A percentile compares a stretch with the other conserved stretches of the same genome.
phyloP scores from a whole-genome alignment of 1,140 invertebrate genomes.

The Trinorchestia longiramus region DNA sequence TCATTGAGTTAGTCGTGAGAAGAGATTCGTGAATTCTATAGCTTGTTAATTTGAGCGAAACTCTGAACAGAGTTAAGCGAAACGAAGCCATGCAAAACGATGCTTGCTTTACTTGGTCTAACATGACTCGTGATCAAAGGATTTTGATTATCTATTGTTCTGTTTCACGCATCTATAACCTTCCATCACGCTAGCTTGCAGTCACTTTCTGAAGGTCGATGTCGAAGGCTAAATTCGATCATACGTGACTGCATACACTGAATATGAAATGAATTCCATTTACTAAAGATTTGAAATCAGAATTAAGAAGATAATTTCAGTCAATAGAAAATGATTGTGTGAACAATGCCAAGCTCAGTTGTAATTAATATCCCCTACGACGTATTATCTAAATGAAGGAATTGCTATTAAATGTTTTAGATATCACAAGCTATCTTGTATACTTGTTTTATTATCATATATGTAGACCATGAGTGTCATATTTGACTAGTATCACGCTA shows the following conservation, averaged over 20 bases:
- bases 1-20: conserved; percentile 18
- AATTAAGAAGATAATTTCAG: not conserved
- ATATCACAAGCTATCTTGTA: no score
- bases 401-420: no score
- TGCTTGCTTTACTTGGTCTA: not conserved
- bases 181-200: not conserved
- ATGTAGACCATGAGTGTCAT: no score
- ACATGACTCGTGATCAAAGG: not conserved
- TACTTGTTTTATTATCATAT: no score
- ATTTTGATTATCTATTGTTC: conserved; percentile 27
- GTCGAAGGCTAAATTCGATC: not conserved
- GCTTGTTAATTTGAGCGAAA: not conserved
- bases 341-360: no score
- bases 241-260: not conserved
- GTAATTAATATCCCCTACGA: no score
- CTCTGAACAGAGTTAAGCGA: not conserved
- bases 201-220: not conserved
- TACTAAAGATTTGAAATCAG: not conserved
- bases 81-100: not conserved
- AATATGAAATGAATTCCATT: not conserved
- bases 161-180: not conserved
- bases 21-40: not conserved
- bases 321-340: not conserved
- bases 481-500: no score
- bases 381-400: no score